Conservation (phyloP, 2,113 vertebrate species). For the Ascaphus truei region DNA sequence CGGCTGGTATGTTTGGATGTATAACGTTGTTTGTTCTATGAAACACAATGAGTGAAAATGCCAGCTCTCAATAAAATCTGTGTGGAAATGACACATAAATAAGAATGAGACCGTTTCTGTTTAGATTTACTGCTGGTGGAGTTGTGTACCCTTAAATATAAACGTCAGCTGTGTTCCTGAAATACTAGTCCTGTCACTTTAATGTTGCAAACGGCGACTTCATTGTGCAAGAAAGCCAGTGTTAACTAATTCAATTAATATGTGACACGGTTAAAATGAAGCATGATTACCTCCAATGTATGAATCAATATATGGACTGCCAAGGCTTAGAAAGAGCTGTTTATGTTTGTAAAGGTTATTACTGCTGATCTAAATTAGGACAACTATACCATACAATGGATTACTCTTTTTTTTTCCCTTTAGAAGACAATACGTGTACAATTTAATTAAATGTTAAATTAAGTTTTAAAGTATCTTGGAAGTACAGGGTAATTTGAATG, state of each 20-base stretch:
- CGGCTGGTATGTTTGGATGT: not conserved
- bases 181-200: too few species aligned
- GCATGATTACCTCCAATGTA: conserved; percentile 12
- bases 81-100: not conserved
- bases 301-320: conserved; percentile 11
- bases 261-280: conserved; percentile 12
- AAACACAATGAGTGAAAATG: not conserved
- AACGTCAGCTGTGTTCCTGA: too few species aligned
- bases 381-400: not conserved
- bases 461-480: conserved; percentile 16
- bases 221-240: not conserved
- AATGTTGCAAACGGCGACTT: too few species aligned
- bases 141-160: too few species aligned
- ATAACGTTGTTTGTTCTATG: not conserved
- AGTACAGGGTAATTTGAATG: conserved; percentile 10
- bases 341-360: not conserved
- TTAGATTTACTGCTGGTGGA: too few species aligned
- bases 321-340: not conserved
- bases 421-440: not conserved
- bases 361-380: conserved; percentile 4
- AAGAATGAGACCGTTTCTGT: too few species aligned
- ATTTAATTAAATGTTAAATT: conserved; percentile 22
- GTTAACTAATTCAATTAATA: conserved; percentile 1
- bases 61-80: not conserved
- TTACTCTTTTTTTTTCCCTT: too few species aligned